Percentiles rank a stretch among this genome's conserved stretches.
phyloP scores from a whole-genome alignment of 2,888 invertebrate species.

The Lymantria monacha region DNA sequence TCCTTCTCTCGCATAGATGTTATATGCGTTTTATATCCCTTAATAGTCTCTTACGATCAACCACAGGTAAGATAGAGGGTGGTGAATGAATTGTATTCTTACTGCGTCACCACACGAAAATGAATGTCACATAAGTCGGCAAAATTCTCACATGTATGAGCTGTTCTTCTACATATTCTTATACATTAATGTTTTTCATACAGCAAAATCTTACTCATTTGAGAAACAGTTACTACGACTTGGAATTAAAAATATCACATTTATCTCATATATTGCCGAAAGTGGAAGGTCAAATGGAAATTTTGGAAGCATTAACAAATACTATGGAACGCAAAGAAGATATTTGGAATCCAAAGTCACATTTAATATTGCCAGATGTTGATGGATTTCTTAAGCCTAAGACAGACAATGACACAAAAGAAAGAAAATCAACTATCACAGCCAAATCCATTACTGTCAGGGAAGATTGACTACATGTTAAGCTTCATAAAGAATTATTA shows the following conservation, averaged over 20 bases:
- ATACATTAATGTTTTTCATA: constrained; percentile 32
- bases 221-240: constrained; percentile 50
- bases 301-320: constrained; percentile 55
- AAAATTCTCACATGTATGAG: too few relatives aligned
- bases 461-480: constrained; percentile 26
- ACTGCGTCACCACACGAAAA: too few relatives aligned
- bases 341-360: constrained; percentile 45
- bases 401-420: constrained; percentile 3
- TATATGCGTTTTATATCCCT: too few relatives aligned
- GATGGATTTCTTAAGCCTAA: constrained; percentile 39
- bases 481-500: neutral
- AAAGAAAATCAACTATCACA: constrained; percentile 7
- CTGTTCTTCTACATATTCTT: too few relatives aligned
- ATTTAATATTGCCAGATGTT: constrained; percentile 42
- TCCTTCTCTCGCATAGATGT: too few relatives aligned
- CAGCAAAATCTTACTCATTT: constrained; percentile 57
- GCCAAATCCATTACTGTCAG: constrained; percentile 4
- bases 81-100: too few relatives aligned
- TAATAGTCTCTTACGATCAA: too few relatives aligned
- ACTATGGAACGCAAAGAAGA: constrained; percentile 41
- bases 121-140: too few relatives aligned
- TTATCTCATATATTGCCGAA: constrained; percentile 61
- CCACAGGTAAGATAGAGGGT: too few relatives aligned
- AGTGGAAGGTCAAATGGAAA: constrained; percentile 62
- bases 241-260: constrained; percentile 53